These are phyloP conservation scores for Myotis findleyi DNA, from an alignment of 2,797 vertebrate genomes.

Conservation along the genomic window DNA sequence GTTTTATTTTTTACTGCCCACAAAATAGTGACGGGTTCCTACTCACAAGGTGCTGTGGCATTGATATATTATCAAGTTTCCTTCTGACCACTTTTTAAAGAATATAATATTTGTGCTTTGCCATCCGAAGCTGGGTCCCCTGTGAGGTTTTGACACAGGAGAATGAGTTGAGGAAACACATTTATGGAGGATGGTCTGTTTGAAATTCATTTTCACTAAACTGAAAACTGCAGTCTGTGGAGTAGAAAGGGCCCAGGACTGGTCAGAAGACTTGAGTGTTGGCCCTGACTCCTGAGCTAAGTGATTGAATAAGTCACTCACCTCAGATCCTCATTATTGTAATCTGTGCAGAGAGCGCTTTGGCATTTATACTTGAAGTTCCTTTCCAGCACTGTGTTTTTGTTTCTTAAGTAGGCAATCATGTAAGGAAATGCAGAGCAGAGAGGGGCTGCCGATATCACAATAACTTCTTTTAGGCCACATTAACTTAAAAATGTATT, in stretches of 20 bases:
- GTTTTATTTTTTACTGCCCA: not conserved
- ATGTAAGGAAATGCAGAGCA: constrained; percentile 23
- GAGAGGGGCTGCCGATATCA: not conserved
- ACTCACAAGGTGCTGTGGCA: not conserved
- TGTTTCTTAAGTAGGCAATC: constrained; percentile 48
- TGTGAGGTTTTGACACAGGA: constrained; percentile 29
- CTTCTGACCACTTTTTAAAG: constrained; percentile 18
- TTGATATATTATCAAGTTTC: not conserved
- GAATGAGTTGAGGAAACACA: constrained; percentile 7
- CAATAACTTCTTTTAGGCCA: not conserved
- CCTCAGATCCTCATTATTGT: not conserved
- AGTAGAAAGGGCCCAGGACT: not conserved
- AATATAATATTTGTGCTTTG: not conserved
- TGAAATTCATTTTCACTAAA: constrained; percentile 36
- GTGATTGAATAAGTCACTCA: constrained; percentile 17
- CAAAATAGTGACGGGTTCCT: not conserved
- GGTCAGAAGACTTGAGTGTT: not conserved
- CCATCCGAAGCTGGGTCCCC: not conserved
- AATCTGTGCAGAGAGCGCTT: not conserved
- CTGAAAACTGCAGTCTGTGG: not conserved
- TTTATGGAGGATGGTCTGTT: not conserved
- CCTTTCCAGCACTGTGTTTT: constrained; percentile 27
- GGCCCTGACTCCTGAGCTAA: not conserved
- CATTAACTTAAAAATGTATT: constrained; percentile 6
- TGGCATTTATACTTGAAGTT: not conserved